Percentiles rank a stretch among this genome's conserved stretches.
Evolutionary conservation across 1,140 invertebrate genomes (phyloP).

Genomic region (Polypedilum vanderplanki): DNA sequence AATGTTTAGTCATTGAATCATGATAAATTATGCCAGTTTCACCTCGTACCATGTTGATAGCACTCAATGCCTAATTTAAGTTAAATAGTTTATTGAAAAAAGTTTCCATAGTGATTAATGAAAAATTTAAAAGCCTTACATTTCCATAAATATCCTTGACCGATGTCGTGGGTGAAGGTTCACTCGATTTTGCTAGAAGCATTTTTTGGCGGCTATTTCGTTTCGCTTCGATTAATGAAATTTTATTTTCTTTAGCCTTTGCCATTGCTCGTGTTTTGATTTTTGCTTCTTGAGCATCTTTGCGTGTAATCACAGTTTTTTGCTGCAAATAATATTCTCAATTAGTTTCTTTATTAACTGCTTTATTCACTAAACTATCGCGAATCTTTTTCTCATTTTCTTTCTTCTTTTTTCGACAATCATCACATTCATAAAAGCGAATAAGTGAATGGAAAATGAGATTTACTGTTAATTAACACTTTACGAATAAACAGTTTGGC

Average conservation of each 20-base stretch:
- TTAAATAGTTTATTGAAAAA: conserved; percentile 34
- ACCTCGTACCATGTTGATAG: conserved; percentile 50
- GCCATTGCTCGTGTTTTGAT: conserved; percentile 54
- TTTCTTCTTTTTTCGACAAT: no score
- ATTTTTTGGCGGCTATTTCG: neutral
- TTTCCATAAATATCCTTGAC: conserved; percentile 24
- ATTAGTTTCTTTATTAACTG: neutral
- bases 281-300: conserved; percentile 52
- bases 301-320: conserved; percentile 47
- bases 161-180: neutral
- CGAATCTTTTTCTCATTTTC: neutral
- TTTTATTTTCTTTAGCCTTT: conserved; percentile 43
- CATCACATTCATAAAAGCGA: neutral
- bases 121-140: conserved; percentile 29
- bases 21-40: conserved; percentile 75
- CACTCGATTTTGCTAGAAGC: conserved; percentile 15
- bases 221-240: conserved; percentile 29
- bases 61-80: conserved; percentile 53
- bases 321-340: neutral
- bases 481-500: neutral
- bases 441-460: neutral
- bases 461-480: conserved; percentile 8
- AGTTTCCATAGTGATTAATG: neutral
- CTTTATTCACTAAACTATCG: neutral
- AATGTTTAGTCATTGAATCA: conserved; percentile 65